These are phyloP conservation scores for Danaus chrysippus DNA, from an alignment of 2,888 invertebrate species.

Conservation along the genomic window DNA sequence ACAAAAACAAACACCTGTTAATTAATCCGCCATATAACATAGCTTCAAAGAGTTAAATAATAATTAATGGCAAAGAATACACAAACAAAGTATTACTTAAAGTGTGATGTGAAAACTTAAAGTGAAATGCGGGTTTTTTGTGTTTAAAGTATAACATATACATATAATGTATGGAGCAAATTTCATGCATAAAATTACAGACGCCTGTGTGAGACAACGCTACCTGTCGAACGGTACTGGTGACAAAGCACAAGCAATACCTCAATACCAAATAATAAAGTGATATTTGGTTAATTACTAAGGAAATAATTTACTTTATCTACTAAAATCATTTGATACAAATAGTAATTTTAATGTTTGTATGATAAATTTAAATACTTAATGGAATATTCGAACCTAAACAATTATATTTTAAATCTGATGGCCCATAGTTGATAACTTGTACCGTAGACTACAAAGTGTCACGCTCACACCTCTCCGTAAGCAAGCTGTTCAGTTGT, in stretches of 20 bases:
- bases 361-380: no score
- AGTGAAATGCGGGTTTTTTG: slow-evolving; percentile 29
- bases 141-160: slow-evolving; percentile 33
- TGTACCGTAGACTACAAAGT: slow-evolving; percentile 31
- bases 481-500: slow-evolving; percentile 41
- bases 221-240: slow-evolving; percentile 50
- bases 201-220: slow-evolving; percentile 54
- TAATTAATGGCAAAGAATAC: background rate
- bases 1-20: slow-evolving; percentile 1
- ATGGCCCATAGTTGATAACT: slow-evolving; percentile 23
- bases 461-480: slow-evolving; percentile 38
- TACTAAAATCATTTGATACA: no score
- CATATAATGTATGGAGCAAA: slow-evolving; percentile 64
- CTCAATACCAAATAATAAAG: slow-evolving; percentile 25
- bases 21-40: background rate
- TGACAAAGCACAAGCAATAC: slow-evolving; percentile 31
- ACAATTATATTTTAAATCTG: no score
- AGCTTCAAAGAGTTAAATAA: slow-evolving; percentile 7
- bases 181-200: slow-evolving; percentile 75
- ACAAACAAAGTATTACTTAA: slow-evolving; percentile 32
- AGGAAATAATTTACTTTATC: no score
- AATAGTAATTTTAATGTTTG: no score
- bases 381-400: background rate
- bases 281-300: slow-evolving; percentile 1
- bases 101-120: slow-evolving; percentile 18